These are phyloP conservation scores for Leptodactylus fallax DNA, from an alignment of 2,797 vertebrate genomes.

Conservation along the genomic window DNA sequence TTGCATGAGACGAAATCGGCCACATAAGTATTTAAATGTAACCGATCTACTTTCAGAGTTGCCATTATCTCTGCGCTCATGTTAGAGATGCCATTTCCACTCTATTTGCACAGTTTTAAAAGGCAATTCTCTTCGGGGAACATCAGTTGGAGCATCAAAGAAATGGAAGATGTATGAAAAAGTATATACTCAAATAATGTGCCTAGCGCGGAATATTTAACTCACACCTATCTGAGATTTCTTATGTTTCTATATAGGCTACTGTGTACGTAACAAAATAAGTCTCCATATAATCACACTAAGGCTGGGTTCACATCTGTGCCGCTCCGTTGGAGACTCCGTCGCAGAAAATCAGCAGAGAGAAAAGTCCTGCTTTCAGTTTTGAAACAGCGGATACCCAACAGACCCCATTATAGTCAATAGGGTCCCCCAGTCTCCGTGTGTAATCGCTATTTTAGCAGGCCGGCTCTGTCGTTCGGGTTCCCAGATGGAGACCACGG, in stretches of 20 bases:
- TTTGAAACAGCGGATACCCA: too few relatives aligned
- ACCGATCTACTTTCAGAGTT: not conserved
- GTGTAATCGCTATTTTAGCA: too few relatives aligned
- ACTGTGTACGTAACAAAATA: not conserved
- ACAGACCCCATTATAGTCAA: too few relatives aligned
- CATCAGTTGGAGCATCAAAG: slow-evolving; percentile 11
- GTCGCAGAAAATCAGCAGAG: too few relatives aligned
- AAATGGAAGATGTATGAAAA: not conserved
- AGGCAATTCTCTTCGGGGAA: slow-evolving; percentile 10
- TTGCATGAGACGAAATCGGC: not conserved
- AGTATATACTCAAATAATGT: not conserved
- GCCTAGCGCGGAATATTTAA: not conserved
- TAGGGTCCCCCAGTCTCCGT: too few relatives aligned
- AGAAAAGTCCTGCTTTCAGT: too few relatives aligned
- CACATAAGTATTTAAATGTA: slow-evolving; percentile 5
- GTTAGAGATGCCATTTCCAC: slow-evolving; percentile 6
- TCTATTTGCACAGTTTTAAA: slow-evolving; percentile 9
- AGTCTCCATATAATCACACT: not conserved
- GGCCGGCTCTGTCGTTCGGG: too few relatives aligned
- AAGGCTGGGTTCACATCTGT: not conserved
- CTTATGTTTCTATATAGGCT: not conserved
- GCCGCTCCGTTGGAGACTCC: too few relatives aligned
- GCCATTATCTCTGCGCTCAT: not conserved
- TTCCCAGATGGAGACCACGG: too few relatives aligned
- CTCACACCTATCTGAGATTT: not conserved